Evolutionary conservation across 2,888 invertebrate species (phyloP).

Genomic region (Operophtera brumata): DNA sequence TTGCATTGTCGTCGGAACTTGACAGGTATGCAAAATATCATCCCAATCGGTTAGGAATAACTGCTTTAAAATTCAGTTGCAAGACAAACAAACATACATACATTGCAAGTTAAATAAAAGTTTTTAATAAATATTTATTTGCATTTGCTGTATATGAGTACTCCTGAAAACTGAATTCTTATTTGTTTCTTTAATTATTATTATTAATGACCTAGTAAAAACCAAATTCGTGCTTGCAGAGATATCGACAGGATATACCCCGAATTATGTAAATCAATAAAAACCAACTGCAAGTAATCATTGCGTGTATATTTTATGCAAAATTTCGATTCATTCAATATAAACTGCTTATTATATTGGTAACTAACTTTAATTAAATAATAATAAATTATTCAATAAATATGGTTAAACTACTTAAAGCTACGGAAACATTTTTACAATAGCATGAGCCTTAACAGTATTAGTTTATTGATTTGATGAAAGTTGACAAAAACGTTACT

Average conservation of each 20-base stretch:
- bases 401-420: conserved; percentile 55
- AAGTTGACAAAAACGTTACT: conserved; percentile 1
- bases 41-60: too few relatives aligned
- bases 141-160: too few relatives aligned
- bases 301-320: conserved; percentile 32
- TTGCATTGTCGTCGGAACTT: too few relatives aligned
- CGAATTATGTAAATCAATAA: conserved; percentile 17
- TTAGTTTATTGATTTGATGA: conserved; percentile 10
- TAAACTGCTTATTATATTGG: conserved; percentile 34
- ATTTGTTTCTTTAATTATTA: too few relatives aligned
- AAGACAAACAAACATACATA: too few relatives aligned
- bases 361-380: conserved; percentile 42
- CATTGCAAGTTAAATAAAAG: too few relatives aligned
- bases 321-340: conserved; percentile 20
- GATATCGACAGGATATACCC: neutral
- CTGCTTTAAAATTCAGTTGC: too few relatives aligned
- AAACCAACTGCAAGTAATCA: conserved; percentile 22
- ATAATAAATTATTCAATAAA: conserved; percentile 40
- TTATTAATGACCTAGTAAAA: too few relatives aligned
- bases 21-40: too few relatives aligned
- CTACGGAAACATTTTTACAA: conserved; percentile 61
- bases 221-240: neutral
- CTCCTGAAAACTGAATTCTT: too few relatives aligned
- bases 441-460: conserved; percentile 48
- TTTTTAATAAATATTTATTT: too few relatives aligned